Evolutionary conservation across 2,113 vertebrate species (phyloP), one percentile per base, ranked within the genome.

Genomic region (Elephantulus edwardii): DNA sequence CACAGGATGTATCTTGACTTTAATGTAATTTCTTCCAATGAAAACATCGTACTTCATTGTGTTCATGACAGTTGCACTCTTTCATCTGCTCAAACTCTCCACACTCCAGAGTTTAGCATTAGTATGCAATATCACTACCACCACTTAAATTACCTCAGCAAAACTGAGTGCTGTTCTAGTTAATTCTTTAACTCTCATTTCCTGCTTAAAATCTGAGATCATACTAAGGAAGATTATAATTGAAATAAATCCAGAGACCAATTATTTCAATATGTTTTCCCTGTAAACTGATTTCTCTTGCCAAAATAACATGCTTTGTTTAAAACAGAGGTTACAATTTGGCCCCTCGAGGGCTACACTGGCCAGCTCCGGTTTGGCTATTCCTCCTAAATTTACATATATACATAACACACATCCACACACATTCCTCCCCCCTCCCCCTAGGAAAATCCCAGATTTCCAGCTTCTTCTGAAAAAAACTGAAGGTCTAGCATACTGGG

Each of bases 261-360:
- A 62, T 68, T 72, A 68, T 72, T 90, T 94, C 64, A 88, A n/a
- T 19, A 78, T 88, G 56, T 66, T 93, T 77, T 86, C 3, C 46
- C 62, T 85, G 30, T 82, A 88, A 54, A 86, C 14, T 75, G 56
- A 35, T 71, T 91, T 91, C 11, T 86, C 48, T 48, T 78, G 48
- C 48, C 48, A 50, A 50, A 90, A 90, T 77, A 85, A 77, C 54
- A 22, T 22, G 74, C 40, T 64, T 72, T 87, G 35, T 58, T 92
- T 68, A 90, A 87, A 92, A 88, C 8, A n/a, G 24, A 88, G 16
- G 71, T 42, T 70, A 82, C 48, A 64, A 77, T n/a, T 64, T 46
- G 50, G 52, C 24, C 11, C 44, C 30, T 35, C 40, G 7, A 35
- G 62, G 62, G 80, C 60, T 20, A 92, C 30, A 58, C 44, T 44